phyloP scores from a whole-genome alignment of 2,797 vertebrate species.

The Sparidentex hasta region DNA sequence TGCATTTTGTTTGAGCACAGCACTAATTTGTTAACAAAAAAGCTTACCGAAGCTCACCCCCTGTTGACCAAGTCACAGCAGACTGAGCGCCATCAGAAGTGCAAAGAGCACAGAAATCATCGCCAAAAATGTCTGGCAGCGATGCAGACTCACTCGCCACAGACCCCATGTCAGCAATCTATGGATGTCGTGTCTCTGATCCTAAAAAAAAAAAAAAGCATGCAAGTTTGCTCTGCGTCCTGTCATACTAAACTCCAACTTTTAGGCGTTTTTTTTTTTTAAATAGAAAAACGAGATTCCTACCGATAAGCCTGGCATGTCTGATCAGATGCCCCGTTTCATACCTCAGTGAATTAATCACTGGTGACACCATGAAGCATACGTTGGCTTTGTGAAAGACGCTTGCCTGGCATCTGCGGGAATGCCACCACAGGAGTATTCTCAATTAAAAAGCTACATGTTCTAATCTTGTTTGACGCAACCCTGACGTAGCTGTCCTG shows the following conservation, averaged over 20 bases:
- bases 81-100: slow-evolving; percentile 38
- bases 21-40: slow-evolving; percentile 77
- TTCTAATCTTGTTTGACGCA: slow-evolving; percentile 68
- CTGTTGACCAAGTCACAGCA: slow-evolving; percentile 67
- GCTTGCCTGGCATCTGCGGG: slow-evolving; percentile 20
- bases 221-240: neutral
- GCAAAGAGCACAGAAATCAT: slow-evolving; percentile 36
- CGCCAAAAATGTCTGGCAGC: slow-evolving; percentile 27
- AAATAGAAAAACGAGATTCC: slow-evolving; percentile 28
- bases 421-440: slow-evolving; percentile 35
- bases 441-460: slow-evolving; percentile 77
- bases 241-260: slow-evolving; percentile 5
- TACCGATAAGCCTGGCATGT: slow-evolving; percentile 12
- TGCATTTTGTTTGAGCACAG: slow-evolving; percentile 62
- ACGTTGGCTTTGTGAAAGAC: slow-evolving; percentile 42
- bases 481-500: slow-evolving; percentile 61
- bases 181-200: neutral
- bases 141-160: slow-evolving; percentile 13
- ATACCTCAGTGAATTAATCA: slow-evolving; percentile 51
- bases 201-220: slow-evolving; percentile 4
- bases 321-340: slow-evolving; percentile 35
- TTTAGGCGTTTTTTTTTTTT: slow-evolving; percentile 35
- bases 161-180: neutral
- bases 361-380: slow-evolving; percentile 21
- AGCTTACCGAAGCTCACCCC: slow-evolving; percentile 57